A percentile compares a stretch with the other conserved stretches of the same genome.
Evolutionary conservation across 2,797 vertebrate species (phyloP).

Genomic region (Botia almorhae): DNA sequence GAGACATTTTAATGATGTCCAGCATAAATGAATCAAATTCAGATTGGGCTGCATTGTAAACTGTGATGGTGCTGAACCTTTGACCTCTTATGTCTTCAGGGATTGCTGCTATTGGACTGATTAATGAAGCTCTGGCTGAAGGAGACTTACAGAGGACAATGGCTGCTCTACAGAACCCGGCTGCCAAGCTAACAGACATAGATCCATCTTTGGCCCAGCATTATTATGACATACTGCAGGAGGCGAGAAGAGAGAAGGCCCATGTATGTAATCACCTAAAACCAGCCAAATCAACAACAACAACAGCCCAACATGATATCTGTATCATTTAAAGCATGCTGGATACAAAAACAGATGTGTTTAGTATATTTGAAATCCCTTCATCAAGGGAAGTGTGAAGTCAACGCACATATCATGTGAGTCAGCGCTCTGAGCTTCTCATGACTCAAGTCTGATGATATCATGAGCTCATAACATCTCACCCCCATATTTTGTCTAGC

Average conservation of each 20-base stretch:
- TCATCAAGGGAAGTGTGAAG: neutral
- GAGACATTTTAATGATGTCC: constrained; percentile 66
- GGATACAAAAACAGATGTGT: neutral
- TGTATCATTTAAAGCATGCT: neutral
- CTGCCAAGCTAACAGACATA: constrained; percentile 91
- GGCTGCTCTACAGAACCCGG: constrained; percentile 85
- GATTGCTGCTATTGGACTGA: constrained; percentile 92
- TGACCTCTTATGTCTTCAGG: constrained; percentile 72
- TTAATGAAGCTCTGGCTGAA: constrained; percentile 95
- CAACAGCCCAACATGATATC: neutral
- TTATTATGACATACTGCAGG: constrained; percentile 92
- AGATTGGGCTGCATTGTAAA: neutral
- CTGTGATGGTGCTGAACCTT: neutral
- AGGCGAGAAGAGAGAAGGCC: constrained; percentile 93
- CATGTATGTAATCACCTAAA: constrained; percentile 80
- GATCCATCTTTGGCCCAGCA: constrained; percentile 88
- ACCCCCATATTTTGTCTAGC: neutral
- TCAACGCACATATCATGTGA: neutral
- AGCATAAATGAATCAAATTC: neutral
- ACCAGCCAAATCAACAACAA: neutral
- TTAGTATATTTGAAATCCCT: neutral
- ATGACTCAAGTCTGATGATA: constrained; percentile 29
- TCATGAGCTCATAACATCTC: constrained; percentile 8
- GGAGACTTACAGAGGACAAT: constrained; percentile 88
- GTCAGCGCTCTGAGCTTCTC: neutral